These are phyloP conservation scores for Alauda arvensis DNA, from an alignment of 2,797 vertebrate genomes.

Conservation along the genomic window DNA sequence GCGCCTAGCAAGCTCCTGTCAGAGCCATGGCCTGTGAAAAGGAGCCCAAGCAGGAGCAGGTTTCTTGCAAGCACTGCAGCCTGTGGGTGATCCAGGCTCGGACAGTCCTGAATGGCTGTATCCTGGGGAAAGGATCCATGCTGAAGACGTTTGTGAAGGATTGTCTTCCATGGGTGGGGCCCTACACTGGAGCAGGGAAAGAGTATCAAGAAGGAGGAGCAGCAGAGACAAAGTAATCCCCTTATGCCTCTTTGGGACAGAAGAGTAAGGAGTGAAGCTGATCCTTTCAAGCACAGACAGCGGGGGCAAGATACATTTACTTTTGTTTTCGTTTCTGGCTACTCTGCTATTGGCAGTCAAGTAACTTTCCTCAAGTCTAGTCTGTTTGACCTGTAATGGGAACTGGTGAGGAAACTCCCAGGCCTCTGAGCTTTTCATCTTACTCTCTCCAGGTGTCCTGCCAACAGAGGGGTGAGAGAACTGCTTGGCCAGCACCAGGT, in stretches of 20 bases:
- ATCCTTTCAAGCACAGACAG: background rate
- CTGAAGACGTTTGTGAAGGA: background rate
- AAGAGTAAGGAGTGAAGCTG: background rate
- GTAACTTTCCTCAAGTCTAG: background rate
- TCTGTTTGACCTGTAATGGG: background rate
- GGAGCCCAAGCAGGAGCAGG: background rate
- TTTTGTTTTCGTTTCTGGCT: background rate
- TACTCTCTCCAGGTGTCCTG: background rate
- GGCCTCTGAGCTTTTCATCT: background rate
- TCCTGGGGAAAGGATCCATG: background rate
- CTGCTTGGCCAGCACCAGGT: background rate
- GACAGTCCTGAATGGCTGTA: background rate
- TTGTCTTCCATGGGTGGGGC: too few species aligned
- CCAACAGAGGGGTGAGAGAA: background rate
- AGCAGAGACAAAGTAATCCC: background rate
- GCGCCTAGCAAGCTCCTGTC: background rate
- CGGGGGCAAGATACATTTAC: fast-evolving
- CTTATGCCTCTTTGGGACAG: background rate
- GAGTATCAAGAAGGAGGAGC: background rate
- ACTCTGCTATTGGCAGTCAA: background rate
- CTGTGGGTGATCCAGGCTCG: background rate
- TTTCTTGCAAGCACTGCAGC: background rate
- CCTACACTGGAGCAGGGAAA: fast-evolving
- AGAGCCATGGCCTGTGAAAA: background rate
- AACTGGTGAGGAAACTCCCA: background rate